phyloP scores from a whole-genome alignment of 2,113 vertebrate species.

The Rattus rattus region DNA sequence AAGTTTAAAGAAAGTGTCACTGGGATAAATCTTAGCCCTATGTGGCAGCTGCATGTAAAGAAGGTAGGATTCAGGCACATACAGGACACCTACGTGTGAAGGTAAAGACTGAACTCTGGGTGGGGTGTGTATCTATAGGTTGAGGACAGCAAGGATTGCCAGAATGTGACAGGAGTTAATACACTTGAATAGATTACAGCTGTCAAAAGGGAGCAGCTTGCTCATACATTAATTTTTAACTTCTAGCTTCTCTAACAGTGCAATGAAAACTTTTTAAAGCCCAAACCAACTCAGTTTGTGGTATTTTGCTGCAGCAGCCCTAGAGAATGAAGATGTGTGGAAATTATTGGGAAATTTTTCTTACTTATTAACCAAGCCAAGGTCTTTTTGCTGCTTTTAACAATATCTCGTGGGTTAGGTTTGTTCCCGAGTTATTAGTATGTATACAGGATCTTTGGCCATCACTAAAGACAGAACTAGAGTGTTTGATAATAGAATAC shows the following conservation, averaged over 20 bases:
- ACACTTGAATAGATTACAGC: not conserved
- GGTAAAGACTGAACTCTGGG: not conserved
- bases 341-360: not conserved
- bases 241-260: not conserved
- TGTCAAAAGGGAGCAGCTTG: not conserved
- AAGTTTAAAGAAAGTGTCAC: not conserved
- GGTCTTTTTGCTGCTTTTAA: not conserved
- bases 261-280: not conserved
- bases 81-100: not conserved
- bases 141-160: not conserved
- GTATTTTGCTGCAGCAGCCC: not conserved
- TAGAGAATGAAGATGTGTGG: too few species aligned
- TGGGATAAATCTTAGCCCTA: not conserved
- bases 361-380: not conserved
- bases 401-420: not conserved
- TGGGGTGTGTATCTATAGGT: not conserved
- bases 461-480: not conserved
- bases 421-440: not conserved
- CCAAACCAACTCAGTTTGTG: not conserved
- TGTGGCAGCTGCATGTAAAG: not conserved
- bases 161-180: not conserved
- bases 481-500: not conserved
- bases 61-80: not conserved
- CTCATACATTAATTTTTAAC: not conserved
- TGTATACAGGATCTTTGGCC: not conserved